These are phyloP conservation scores for Gambusia yucatana DNA, from an alignment of 2,797 vertebrate genomes.

Conservation along the genomic window DNA sequence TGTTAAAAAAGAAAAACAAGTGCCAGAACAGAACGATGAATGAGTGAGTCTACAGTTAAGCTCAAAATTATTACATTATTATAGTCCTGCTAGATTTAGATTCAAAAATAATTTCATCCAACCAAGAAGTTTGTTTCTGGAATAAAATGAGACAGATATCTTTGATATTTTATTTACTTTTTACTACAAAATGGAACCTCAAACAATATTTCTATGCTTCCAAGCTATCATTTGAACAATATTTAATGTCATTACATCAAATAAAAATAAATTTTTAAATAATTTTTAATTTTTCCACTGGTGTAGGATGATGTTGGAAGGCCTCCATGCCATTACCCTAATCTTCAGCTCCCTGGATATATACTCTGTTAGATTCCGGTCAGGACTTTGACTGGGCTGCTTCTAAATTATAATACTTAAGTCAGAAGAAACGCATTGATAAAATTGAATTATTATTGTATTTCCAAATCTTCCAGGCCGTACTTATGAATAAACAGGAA, in stretches of 20 bases:
- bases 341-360: background rate
- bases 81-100: background rate
- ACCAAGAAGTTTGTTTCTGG: background rate
- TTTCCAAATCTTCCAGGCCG: background rate
- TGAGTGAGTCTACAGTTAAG: background rate
- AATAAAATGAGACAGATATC: background rate
- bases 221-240: background rate
- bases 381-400: background rate
- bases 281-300: background rate
- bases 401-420: background rate
- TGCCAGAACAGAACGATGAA: background rate
- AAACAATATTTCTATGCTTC: background rate
- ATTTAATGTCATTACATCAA: background rate
- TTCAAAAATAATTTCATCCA: background rate
- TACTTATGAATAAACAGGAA: background rate
- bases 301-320: background rate
- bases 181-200: background rate
- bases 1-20: too few species aligned
- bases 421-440: background rate
- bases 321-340: background rate
- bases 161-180: background rate
- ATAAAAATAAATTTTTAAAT: too few species aligned
- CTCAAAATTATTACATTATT: background rate
- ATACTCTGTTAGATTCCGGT: background rate
- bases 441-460: background rate